phyloP scores from a whole-genome alignment of 2,113 vertebrate species.

The Hirundichthys speculiger region DNA sequence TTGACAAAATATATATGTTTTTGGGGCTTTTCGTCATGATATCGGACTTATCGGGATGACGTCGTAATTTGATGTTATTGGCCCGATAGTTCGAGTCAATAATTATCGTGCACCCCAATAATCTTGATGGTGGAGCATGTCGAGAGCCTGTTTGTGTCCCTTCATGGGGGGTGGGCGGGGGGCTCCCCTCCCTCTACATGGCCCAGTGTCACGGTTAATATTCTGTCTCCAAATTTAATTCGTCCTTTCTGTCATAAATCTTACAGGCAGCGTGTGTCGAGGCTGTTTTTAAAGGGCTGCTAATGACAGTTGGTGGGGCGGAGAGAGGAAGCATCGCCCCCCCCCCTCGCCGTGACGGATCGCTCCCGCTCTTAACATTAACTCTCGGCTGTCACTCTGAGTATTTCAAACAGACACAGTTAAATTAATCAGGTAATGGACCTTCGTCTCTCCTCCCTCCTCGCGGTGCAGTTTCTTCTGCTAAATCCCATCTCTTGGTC shows the following conservation, averaged over 20 bases:
- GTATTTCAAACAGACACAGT: slow-evolving; percentile 68
- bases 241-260: slow-evolving; percentile 60
- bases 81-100: too few species aligned
- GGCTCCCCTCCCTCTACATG: too few species aligned
- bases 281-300: slow-evolving; percentile 48
- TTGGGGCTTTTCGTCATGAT: too few species aligned
- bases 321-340: slow-evolving; percentile 50
- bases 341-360: slow-evolving; percentile 61
- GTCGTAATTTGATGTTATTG: too few species aligned
- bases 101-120: too few species aligned
- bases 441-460: slow-evolving; percentile 22
- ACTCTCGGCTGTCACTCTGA: slow-evolving; percentile 67
- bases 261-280: slow-evolving; percentile 9
- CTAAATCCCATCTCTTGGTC: slow-evolving; percentile 3
- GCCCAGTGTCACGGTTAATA: slow-evolving; percentile 36
- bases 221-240: slow-evolving; percentile 41
- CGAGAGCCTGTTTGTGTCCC: slow-evolving; percentile 1
- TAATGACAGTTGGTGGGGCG: slow-evolving; percentile 69
- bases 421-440: slow-evolving; percentile 78
- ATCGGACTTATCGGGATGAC: too few species aligned
- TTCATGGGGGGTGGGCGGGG: too few species aligned
- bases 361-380: slow-evolving; percentile 43
- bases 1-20: too few species aligned
- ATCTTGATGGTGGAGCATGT: background rate
- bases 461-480: slow-evolving; percentile 43